Percentiles rank a stretch among this genome's conserved stretches.
Evolutionary conservation across 2,888 invertebrate species (phyloP).

Genomic region (Pachycephus smyrnensis): DNA sequence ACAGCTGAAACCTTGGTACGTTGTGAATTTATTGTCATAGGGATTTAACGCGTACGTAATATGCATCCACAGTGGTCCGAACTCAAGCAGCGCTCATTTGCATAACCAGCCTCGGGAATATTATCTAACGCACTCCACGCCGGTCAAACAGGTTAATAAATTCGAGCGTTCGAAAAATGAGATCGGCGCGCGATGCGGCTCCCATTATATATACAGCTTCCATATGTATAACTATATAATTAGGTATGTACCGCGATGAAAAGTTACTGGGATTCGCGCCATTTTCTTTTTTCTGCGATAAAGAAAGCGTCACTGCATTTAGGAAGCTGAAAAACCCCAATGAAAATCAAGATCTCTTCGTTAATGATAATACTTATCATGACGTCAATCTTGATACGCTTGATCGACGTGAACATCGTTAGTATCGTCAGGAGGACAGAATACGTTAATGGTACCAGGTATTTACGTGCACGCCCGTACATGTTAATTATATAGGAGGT

Average conservation of each 20-base stretch:
- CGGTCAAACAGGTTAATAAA: constrained; percentile 19
- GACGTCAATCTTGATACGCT: neutral
- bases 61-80: constrained; percentile 8
- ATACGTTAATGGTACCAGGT: neutral
- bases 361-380: neutral
- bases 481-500: neutral
- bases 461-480: neutral
- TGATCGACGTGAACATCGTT: neutral
- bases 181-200: neutral
- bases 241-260: neutral
- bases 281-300: neutral
- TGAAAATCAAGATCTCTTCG: neutral
- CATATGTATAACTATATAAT: neutral
- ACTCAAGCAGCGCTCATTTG: constrained; percentile 23
- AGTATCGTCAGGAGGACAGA: neutral
- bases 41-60: constrained; percentile 4
- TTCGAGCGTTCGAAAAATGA: constrained; percentile 13
- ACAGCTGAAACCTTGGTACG: neutral
- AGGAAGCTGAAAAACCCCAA: neutral
- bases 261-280: neutral
- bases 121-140: constrained; percentile 24
- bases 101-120: constrained; percentile 27
- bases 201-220: neutral
- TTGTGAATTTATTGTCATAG: neutral
- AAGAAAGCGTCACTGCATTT: neutral